phyloP scores from a whole-genome alignment of 2,113 vertebrate species.

The Verasper variegatus region DNA sequence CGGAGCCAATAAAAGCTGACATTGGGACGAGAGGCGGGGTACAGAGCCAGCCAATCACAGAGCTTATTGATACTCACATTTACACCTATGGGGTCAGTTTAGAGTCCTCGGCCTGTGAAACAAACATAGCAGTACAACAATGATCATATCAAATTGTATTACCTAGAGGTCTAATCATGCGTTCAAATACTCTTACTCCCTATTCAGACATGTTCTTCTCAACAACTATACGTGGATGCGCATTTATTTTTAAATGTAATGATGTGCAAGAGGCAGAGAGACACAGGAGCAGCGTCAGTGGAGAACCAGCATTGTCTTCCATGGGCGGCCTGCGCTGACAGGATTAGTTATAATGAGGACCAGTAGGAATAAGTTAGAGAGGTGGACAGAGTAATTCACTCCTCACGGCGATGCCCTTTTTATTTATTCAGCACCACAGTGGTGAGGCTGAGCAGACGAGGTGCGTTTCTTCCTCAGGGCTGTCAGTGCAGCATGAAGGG shows the following conservation, averaged over 20 bases:
- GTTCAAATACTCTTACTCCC: neutral
- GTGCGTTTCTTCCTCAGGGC: neutral
- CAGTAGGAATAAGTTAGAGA: slow-evolving; percentile 28
- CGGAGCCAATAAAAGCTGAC: too few relatives aligned
- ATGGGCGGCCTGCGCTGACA: slow-evolving; percentile 12
- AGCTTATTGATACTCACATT: too few relatives aligned
- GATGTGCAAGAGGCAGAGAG: neutral
- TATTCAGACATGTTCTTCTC: neutral
- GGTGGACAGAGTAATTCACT: slow-evolving; percentile 34
- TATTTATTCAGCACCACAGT: slow-evolving; percentile 48
- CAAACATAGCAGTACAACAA: neutral
- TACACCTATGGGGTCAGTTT: too few relatives aligned
- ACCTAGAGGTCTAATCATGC: slow-evolving; percentile 1
- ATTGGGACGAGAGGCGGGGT: too few relatives aligned
- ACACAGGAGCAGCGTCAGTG: neutral
- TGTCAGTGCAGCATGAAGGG: neutral
- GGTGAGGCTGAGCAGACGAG: slow-evolving; percentile 12
- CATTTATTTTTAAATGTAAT: slow-evolving; percentile 10
- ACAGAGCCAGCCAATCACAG: too few relatives aligned
- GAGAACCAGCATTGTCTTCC: slow-evolving; percentile 13
- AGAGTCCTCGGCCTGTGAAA: too few relatives aligned
- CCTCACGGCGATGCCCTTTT: slow-evolving; percentile 40
- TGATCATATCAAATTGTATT: neutral
- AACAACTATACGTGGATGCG: neutral
- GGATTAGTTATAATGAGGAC: slow-evolving; percentile 50